A percentile compares a stretch with the other conserved stretches of the same genome.
Evolutionary conservation across 1,140 invertebrate species (phyloP).

Genomic region (Nymphalis io): DNA sequence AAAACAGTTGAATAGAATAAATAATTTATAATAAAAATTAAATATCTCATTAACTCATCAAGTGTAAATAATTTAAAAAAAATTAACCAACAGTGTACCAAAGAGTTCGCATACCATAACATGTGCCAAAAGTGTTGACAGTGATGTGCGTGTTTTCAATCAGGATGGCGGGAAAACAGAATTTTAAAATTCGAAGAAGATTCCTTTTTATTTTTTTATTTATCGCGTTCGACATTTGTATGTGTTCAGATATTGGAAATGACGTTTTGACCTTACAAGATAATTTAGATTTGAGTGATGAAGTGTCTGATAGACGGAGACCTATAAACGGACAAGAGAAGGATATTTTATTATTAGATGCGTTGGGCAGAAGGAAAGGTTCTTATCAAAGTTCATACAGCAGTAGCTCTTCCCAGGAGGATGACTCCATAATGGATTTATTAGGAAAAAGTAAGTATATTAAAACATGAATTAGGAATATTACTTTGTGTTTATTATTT

Average conservation of each 20-base stretch:
- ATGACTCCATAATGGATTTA: constrained; percentile 89
- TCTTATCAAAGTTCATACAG: constrained; percentile 69
- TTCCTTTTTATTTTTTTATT: constrained; percentile 54
- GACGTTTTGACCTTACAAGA: constrained; percentile 73
- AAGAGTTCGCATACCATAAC: constrained; percentile 18
- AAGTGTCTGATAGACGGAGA: constrained; percentile 69
- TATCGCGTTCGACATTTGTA: constrained; percentile 38
- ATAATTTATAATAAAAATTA: not conserved
- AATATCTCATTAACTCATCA: not conserved
- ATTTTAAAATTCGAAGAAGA: constrained; percentile 76
- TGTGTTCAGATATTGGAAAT: constrained; percentile 62
- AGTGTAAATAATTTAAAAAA: constrained; percentile 41
- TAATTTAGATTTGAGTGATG: constrained; percentile 58
- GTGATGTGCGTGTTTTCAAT: constrained; percentile 42
- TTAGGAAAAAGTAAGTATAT: constrained; percentile 88
- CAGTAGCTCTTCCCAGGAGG: constrained; percentile 70
- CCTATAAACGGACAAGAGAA: constrained; percentile 86
- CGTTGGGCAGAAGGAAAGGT: constrained; percentile 84
- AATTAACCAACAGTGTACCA: constrained; percentile 27
- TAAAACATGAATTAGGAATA: too few relatives aligned
- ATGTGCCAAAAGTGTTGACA: constrained; percentile 54
- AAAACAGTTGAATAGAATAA: not conserved
- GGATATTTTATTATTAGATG: constrained; percentile 86
- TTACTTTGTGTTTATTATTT: not conserved
- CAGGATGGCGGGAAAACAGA: constrained; percentile 52